Base-by-base conservation (phyloP, 2,888 invertebrate genomes). In the Alcis repandata region DNA sequence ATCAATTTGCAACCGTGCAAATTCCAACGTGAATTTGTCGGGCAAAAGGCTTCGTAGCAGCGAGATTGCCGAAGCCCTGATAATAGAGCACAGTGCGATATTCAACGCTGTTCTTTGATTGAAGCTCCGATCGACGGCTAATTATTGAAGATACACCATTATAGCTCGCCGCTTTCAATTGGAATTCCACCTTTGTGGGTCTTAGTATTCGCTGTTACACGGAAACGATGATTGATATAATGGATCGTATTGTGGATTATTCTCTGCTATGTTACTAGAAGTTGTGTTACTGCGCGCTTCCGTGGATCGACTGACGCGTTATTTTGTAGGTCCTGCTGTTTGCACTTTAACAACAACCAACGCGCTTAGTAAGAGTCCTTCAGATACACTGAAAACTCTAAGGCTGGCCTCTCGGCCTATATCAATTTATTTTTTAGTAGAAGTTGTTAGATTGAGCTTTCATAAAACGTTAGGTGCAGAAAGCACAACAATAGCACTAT, bases 81-180 rank as follows among this genome's bases (percentile, higher is more conserved):
- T 89, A 87, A 85, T 79, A 85, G 83, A 80, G 76, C 69, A 63
- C 76, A 63, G 87, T 85, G 85, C 85, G 87, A 88, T 89, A 87
- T 83, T 83, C 81, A 89, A 88, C 85, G 83, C 83, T 88, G 89
- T 89, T 88, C 84, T 85, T 79, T 83, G 88, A 87, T 85, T 82
- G 84, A 85, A 84, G 80, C 83, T 83, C 73, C 79, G 62, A 71
- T 81, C 78, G 75, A 77, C 67, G 66, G 76, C 76, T 88, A 89
- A 88, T 88, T 88, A 86, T 81, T 73, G 70, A 68, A 77, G 79
- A 83, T 83, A 79, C 72, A 71, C 74, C 72, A 79, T 83, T 79
- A 80, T 72, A 67, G 64, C 63, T 69, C 60, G 67, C 68, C 65
- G 75, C 74, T 75, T 80, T 79, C 76, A 79, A 82, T 81, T 77